These are phyloP conservation scores for Proales similis DNA, from an alignment of 1,140 invertebrate species.

Conservation along the genomic window DNA sequence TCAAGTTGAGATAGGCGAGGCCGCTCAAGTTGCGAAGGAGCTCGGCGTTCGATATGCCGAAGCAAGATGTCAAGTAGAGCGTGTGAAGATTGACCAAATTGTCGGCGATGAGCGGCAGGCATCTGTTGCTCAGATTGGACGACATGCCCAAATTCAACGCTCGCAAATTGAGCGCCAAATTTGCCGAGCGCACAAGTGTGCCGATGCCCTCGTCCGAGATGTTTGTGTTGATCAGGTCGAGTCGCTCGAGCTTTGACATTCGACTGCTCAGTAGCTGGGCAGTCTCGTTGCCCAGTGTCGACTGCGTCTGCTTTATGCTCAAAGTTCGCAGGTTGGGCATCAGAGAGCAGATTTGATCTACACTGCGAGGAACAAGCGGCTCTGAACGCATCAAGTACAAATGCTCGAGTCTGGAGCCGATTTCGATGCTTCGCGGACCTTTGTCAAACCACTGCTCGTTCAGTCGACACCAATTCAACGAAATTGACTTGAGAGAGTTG, in stretches of 20 bases:
- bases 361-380: background rate
- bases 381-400: constrained; percentile 11
- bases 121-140: constrained; percentile 27
- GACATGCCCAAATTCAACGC: constrained; percentile 31
- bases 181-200: constrained; percentile 6
- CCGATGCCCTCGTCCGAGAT: constrained; percentile 8
- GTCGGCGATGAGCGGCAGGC: constrained; percentile 10
- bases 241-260: constrained; percentile 1
- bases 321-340: constrained; percentile 19
- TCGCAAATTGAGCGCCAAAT: constrained; percentile 25
- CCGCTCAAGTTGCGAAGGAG: constrained; percentile 23
- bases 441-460: background rate
- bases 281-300: constrained; percentile 12
- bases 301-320: constrained; percentile 26
- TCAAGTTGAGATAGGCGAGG: constrained; percentile 31
- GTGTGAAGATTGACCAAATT: constrained; percentile 9
- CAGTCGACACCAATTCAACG: constrained; percentile 32
- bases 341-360: background rate
- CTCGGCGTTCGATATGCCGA: constrained; percentile 33
- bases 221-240: constrained; percentile 20
- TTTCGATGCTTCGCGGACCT: background rate
- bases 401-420: background rate
- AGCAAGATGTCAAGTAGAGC: constrained; percentile 28
- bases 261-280: background rate
- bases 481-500: background rate